Conservation (phyloP, 2,888 invertebrate species). For the Plutella xylostella region DNA sequence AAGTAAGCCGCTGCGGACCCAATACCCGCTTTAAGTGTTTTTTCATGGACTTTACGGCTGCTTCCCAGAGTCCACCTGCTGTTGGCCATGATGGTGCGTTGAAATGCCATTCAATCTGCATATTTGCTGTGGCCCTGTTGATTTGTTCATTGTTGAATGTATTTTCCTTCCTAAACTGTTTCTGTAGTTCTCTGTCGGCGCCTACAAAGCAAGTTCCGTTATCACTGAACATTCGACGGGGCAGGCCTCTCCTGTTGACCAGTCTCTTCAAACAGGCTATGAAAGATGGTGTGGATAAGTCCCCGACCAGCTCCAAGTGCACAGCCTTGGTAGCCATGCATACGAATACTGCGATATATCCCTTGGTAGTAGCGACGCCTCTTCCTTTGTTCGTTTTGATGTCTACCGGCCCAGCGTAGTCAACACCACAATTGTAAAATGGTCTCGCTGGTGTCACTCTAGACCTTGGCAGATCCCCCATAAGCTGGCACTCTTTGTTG, state of each 20-base stretch:
- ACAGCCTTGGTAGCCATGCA: too few relatives aligned
- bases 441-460: not conserved
- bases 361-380: not conserved
- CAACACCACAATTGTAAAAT: not conserved
- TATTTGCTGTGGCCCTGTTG: not conserved
- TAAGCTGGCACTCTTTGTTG: conserved; percentile 9
- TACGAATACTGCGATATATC: conserved; percentile 1
- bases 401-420: not conserved
- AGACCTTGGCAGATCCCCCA: not conserved
- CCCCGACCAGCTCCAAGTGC: not conserved
- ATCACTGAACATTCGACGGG: conserved; percentile 16
- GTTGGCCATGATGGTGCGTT: too few relatives aligned
- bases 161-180: not conserved
- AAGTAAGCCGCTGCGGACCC: not conserved
- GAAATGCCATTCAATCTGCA: too few relatives aligned
- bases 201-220: conserved; percentile 19
- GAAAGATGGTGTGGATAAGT: conserved; percentile 13
- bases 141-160: not conserved
- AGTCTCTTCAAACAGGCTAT: conserved; percentile 20
- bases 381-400: not conserved
- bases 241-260: conserved; percentile 17
- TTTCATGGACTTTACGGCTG: conserved; percentile 13
- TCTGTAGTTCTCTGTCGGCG: conserved; percentile 14
- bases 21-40: not conserved
- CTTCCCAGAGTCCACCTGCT: too few relatives aligned